Evolutionary conservation across 2,113 vertebrate species (phyloP).

Genomic region (Heliornis fulica): DNA sequence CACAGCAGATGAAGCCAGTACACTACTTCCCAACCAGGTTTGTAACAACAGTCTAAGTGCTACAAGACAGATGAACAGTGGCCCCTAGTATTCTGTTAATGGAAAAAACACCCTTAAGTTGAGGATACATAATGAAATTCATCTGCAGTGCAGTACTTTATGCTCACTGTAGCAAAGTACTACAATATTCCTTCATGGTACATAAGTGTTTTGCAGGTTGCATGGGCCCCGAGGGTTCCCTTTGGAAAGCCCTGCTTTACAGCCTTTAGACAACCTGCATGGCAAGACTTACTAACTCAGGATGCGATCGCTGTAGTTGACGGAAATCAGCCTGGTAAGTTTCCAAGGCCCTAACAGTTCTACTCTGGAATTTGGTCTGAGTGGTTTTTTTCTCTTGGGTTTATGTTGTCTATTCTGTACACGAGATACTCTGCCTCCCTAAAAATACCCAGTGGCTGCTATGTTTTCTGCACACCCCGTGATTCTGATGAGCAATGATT

Average conservation of each 20-base stretch:
- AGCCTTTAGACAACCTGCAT: not conserved
- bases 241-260: not conserved
- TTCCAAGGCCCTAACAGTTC: not conserved
- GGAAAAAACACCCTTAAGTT: not conserved
- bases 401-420: not conserved
- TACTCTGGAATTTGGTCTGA: not conserved
- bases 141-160: conserved; percentile 32
- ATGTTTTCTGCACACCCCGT: not conserved
- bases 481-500: not conserved
- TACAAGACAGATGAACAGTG: not conserved
- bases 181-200: not conserved
- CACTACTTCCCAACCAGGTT: not conserved
- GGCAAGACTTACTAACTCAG: not conserved
- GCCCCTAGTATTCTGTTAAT: not conserved
- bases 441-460: not conserved
- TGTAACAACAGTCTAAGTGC: not conserved
- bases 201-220: not conserved
- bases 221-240: not conserved
- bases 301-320: not conserved
- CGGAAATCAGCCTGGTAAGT: not conserved
- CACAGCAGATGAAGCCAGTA: not conserved
- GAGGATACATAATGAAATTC: conserved; percentile 1
- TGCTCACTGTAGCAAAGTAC: not conserved
- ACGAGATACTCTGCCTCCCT: not conserved
- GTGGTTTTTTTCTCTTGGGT: not conserved